Evolutionary conservation across 2,888 invertebrate genomes (phyloP), one percentile per base, ranked within the genome.

Genomic region (Hybos culiciformis): DNA sequence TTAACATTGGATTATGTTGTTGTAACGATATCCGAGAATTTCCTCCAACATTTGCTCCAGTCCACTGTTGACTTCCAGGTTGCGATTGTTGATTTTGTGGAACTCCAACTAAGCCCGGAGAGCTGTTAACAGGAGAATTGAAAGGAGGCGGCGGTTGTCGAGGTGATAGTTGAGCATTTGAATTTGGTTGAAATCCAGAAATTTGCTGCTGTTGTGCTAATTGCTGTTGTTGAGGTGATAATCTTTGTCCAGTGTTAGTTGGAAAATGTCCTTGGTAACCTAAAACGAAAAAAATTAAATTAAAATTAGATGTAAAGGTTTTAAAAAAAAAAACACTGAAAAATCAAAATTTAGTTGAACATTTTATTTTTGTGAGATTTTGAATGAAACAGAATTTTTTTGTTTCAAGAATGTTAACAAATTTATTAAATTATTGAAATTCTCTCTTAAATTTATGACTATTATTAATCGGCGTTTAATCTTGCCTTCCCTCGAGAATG

Each of bases 1-100:
- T 84, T 56, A 91, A 73, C 87, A 91, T 87, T 23, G 90, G 86
- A 69, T 90, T 87, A 65, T 88, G 81, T 63, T 82, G 82, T 56
- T 82, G 80, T 46, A 79, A 70, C 44, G 76, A 75, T 54, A 83
- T 37, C 48, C 60, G 45, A 42, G 52, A 44, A 51, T 55, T 47
- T 46, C 47, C 38, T 37, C 50, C 46, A 41, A 53, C 48, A 45
- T 45, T 49, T 44, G 37, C 46, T 41, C 45, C 33, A 40, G 51
- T 24, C 49, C 53, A 51, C 46, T 50, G 48, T 49, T 53, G 47
- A 48, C 52, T 48, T 40, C 54, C 46, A 49, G 39, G 32, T 32
- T 32, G 59, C 51, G 68, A 67, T 48, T 64, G 64, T 58, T 66
- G 67, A 39, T 50, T 42, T 17, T 50, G 43, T 26, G 46, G 46